A percentile compares a stretch with the other conserved stretches of the same genome.
Conservation (phyloP, 2,888 invertebrate genomes). For the Lypha dubia region DNA sequence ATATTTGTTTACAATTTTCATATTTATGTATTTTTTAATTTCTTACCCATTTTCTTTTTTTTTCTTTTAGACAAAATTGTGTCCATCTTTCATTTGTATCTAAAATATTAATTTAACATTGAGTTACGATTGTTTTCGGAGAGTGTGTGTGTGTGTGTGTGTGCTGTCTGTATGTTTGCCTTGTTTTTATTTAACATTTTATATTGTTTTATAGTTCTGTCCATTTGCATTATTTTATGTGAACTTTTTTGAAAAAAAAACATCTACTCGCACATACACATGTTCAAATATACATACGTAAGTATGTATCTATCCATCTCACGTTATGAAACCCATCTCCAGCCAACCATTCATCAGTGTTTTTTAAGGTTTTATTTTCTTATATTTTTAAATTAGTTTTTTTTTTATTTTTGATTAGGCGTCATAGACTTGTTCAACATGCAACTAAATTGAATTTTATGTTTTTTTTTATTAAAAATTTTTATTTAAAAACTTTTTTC, state of each 20-base stretch:
- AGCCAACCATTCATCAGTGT: conserved; percentile 57
- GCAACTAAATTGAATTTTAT: conserved; percentile 69
- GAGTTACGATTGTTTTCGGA: conserved; percentile 48
- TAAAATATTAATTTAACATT: conserved; percentile 63
- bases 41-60: conserved; percentile 1
- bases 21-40: conserved; percentile 45
- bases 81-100: conserved; percentile 47
- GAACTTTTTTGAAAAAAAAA: conserved; percentile 38
- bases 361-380: conserved; percentile 34
- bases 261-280: background rate
- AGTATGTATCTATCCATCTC: conserved; percentile 29
- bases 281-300: background rate
- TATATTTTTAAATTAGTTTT: conserved; percentile 26
- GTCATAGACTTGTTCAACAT: conserved; percentile 69
- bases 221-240: conserved; percentile 49
- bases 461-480: conserved; percentile 47
- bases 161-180: conserved; percentile 11
- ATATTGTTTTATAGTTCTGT: conserved; percentile 47
- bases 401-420: conserved; percentile 49
- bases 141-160: background rate
- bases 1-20: conserved; percentile 63
- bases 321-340: conserved; percentile 48
- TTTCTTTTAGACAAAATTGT: conserved; percentile 50
- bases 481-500: conserved; percentile 30
- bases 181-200: conserved; percentile 42